Evolutionary conservation across 64 coral and sea anemone genomes (phyloP).

Genomic region (Cladopsammia gracilis): DNA sequence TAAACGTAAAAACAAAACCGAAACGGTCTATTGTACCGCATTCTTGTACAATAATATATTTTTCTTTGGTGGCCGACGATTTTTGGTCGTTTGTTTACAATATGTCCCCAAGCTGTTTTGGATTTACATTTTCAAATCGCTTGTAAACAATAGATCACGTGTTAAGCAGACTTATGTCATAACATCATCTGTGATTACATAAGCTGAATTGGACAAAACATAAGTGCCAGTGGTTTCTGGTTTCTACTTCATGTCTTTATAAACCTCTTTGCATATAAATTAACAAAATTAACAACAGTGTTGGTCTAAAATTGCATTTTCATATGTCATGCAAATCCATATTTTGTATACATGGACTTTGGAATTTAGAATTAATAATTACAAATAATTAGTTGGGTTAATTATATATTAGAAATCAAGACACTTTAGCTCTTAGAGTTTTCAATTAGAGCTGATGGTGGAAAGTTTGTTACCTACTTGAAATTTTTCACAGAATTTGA

Average conservation of each 20-base stretch:
- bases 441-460: neutral
- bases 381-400: neutral
- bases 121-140: slow-evolving; percentile 24
- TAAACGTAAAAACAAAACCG: no score
- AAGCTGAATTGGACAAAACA: neutral
- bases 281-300: neutral
- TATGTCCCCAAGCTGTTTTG: neutral
- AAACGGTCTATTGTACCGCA: neutral
- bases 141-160: slow-evolving; percentile 36
- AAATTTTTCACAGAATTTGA: no score
- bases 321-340: neutral
- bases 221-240: no score
- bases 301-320: neutral
- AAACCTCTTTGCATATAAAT: neutral
- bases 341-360: neutral
- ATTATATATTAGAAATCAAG: neutral
- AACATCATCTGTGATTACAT: neutral
- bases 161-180: neutral
- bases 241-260: neutral
- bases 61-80: neutral
- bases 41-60: neutral
- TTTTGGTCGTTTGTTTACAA: slow-evolving; percentile 17
- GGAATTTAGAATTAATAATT: neutral
- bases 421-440: neutral
- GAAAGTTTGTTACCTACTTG: no score